A percentile compares a stretch with the other conserved stretches of the same genome.
These are phyloP conservation scores for Forbesichthys papilliferus DNA, from an alignment of 2,113 vertebrate species.

Conservation along the genomic window DNA sequence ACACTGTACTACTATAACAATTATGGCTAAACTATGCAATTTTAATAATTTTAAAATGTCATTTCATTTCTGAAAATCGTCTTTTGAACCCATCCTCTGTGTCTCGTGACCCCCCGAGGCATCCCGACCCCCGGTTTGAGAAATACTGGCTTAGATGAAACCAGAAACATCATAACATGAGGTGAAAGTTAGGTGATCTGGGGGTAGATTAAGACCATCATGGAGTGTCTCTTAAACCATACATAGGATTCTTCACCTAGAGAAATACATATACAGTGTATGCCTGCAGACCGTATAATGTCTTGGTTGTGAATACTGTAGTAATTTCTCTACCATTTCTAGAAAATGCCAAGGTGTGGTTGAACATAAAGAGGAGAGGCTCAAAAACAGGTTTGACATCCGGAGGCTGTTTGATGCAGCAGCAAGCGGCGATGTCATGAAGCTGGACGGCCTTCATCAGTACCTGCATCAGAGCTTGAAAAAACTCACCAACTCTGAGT, in stretches of 20 bases:
- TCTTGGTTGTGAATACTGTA: not conserved
- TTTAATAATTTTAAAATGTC: too few relatives aligned
- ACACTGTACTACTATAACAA: too few relatives aligned
- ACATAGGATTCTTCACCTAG: too few relatives aligned
- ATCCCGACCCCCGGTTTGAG: too few relatives aligned
- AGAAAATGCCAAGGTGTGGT: conserved; percentile 58
- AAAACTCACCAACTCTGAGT: conserved; percentile 84
- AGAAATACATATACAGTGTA: too few relatives aligned
- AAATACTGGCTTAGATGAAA: too few relatives aligned
- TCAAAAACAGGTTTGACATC: conserved; percentile 48
- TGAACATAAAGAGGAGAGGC: conserved; percentile 46
- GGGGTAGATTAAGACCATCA: not conserved
- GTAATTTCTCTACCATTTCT: conserved; percentile 2
- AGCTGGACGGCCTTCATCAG: conserved; percentile 80
- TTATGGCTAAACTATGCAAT: too few relatives aligned
- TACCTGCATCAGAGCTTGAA: conserved; percentile 83
- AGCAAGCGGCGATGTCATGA: conserved; percentile 77
- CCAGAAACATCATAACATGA: too few relatives aligned
- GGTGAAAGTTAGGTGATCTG: not conserved
- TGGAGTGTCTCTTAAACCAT: not conserved
- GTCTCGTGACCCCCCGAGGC: too few relatives aligned
- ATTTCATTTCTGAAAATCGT: too few relatives aligned
- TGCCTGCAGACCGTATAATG: too few relatives aligned
- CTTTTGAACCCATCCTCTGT: too few relatives aligned
- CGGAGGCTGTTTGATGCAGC: conserved; percentile 85